Base-by-base conservation (phyloP, 2,113 vertebrate genomes). In the Falco punctatus region DNA sequence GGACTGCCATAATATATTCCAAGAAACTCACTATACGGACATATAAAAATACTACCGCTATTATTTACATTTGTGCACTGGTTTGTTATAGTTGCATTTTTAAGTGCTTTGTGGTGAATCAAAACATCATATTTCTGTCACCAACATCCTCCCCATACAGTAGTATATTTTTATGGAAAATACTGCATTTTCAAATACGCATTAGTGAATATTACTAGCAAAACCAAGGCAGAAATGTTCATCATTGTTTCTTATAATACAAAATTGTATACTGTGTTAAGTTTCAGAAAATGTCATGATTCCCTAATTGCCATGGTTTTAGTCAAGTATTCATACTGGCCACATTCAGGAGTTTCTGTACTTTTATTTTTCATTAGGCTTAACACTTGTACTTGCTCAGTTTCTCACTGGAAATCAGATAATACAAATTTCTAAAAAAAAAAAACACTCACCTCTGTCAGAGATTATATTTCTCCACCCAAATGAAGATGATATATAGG, bases 11-110 rank as follows among this genome's bases (percentile, higher is more conserved):
- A 85, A 83, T 83, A 54, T 83, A 86, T 91, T 96, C 59, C 86
- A 96, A 87, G 67, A 92, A 97, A 54, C 59, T 94, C 8, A 7
- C 90, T 90, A 65, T 18, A 77, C 27, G 65, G 73, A 90, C 77
- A 90, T 35, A 90, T 66, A 86, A 92, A 86, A 87, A 51, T 52
- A 38, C 21, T 85, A 74, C 49, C 6, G 24, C 70, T 96, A 19
- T 81, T 93, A 81, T 54, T 88, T 61, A 87, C 73, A n/a, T 85
- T 92, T 94, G 19, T 62, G 16, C 24, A 33, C 44, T 57, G 15
- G 9, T 94, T 91, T 84, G 22, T 66, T 81, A 74, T 5, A 51
- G 11, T 18, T 61, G n/a, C 13, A 67, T 81, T 94, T 92, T 92
- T 32, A 97, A 88, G 57, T 86, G 27, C 30, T 94, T 91, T 86